Base-by-base conservation (phyloP, 1,140 invertebrate species). In the Bombus polaris region DNA sequence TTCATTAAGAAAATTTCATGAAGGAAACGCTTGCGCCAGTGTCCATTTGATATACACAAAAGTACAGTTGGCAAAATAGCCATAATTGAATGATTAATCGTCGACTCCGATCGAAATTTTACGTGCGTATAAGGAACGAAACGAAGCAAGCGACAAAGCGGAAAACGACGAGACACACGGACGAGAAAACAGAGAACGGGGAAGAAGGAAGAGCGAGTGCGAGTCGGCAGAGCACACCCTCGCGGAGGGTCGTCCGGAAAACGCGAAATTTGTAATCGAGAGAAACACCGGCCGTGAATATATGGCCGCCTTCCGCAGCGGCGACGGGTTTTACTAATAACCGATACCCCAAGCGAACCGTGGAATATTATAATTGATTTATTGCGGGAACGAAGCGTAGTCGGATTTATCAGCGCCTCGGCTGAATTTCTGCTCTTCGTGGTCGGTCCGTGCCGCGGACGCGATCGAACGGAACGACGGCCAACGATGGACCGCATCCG, bases 281-380 rank as follows among this genome's bases (percentile, higher is more conserved):
- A 94, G 93, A 92, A 94, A 93, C 93, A 91, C 91, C n/a, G 65
- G 39, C 88, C 90, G 91, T 89, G 92, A 86, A 94, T 95, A 95
- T 95, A 94, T 90, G 93, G 91, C 88, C 91, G 93, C 91, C 94
- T 94, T 94, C 94, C 93, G 94, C 92, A 93, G 90, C 91, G 91
- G 81, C 93, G 92, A 94, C 91, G 93, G 93, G 93, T 94, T 94
- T 94, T 94, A 95, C 94, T 94, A 95, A 95, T 94, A 95, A 94
- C 94, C 93, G 92, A 94, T 95, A 95, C 92, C 92, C 94, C 91
- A 93, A 94, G 93, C 94, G 92, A 94, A 93, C 93, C 94, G 93
- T 95, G 94, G 94, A 95, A 95, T 95, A 94, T 95, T 94, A 95
- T 95, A 95, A 95, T 95, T 95, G 94, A 95, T 95, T 95, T 95